phyloP scores from a whole-genome alignment of 2,888 invertebrate species.

The Dicyrtomina minuta region DNA sequence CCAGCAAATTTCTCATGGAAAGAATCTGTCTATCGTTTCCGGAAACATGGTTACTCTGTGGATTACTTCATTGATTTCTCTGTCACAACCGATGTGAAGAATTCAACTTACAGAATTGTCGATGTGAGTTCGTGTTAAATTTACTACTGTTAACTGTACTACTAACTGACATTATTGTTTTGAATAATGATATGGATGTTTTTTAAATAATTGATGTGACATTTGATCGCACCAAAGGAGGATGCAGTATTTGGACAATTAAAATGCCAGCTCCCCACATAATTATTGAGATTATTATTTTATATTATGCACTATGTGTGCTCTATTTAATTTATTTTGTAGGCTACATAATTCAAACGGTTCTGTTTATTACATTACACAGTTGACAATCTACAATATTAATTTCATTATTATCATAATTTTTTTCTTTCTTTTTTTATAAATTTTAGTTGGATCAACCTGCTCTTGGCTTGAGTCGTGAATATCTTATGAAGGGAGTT shows the following conservation, averaged over 20 bases:
- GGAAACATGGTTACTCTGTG: conserved; percentile 77
- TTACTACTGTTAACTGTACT: too few relatives aligned
- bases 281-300: too few relatives aligned
- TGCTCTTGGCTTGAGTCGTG: conserved; percentile 77
- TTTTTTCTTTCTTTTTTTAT: conserved; percentile 4
- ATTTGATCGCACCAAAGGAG: too few relatives aligned
- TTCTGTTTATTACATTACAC: too few relatives aligned
- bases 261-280: too few relatives aligned
- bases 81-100: conserved; percentile 83
- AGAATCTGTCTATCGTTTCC: conserved; percentile 77
- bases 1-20: conserved; percentile 75
- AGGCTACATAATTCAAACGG: neutral
- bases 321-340: neutral
- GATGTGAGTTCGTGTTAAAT: conserved; percentile 79
- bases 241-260: too few relatives aligned
- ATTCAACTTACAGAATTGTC: conserved; percentile 78
- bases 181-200: too few relatives aligned
- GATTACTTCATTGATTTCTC: conserved; percentile 90
- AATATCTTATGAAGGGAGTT: conserved; percentile 79
- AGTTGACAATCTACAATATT: too few relatives aligned
- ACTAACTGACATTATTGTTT: too few relatives aligned
- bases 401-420: too few relatives aligned
- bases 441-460: conserved; percentile 77
- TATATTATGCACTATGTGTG: too few relatives aligned
- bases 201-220: too few relatives aligned